These are phyloP conservation scores for Molanna angustata DNA, from an alignment of 2,888 invertebrate genomes.

Conservation along the genomic window DNA sequence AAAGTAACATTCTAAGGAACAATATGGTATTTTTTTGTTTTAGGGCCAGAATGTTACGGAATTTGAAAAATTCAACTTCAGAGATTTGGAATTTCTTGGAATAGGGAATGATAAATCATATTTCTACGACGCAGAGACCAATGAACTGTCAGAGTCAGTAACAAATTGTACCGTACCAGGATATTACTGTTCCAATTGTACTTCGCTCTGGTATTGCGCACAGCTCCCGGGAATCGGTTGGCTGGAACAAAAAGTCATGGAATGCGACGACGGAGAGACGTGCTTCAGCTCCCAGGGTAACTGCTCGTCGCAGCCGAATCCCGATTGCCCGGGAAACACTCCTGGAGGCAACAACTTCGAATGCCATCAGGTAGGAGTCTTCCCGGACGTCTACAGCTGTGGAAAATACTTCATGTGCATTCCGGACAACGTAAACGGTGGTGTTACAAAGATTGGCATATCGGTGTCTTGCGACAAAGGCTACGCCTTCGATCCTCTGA, in stretches of 20 bases:
- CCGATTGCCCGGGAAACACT: conserved; percentile 9
- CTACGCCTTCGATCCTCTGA: conserved; percentile 7
- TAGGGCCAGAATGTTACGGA: no score
- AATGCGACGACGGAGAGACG: conserved; percentile 9
- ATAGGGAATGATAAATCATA: no score
- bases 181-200: background rate
- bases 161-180: no score
- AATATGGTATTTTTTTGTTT: no score
- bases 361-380: conserved; percentile 19
- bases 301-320: conserved; percentile 16
- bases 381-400: conserved; percentile 22
- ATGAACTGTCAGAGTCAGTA: no score
- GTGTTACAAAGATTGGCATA: background rate
- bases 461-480: background rate
- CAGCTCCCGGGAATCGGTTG: background rate
- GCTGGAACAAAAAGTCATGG: background rate
- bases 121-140: no score
- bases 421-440: background rate
- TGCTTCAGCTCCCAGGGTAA: conserved; percentile 8
- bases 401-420: conserved; percentile 22
- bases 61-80: no score
- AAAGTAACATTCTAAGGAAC: no score
- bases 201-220: background rate
- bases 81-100: no score
- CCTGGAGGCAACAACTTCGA: background rate